Evolutionary conservation across 2,113 vertebrate genomes (phyloP).

Genomic region (Oplegnathus fasciatus): DNA sequence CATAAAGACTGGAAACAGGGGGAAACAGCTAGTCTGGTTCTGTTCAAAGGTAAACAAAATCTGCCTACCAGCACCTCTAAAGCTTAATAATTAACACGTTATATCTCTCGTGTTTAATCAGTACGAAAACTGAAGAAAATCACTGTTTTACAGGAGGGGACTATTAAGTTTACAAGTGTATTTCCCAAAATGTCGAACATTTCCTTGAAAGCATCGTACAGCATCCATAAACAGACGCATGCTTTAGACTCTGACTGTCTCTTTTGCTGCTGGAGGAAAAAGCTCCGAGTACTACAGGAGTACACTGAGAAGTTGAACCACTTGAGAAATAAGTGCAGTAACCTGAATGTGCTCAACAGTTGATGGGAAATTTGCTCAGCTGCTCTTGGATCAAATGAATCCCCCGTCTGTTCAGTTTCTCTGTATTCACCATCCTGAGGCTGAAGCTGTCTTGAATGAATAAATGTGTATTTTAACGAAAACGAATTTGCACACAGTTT

Average conservation of each 20-base stretch:
- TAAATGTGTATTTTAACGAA: conserved; percentile 7
- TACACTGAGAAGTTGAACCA: neutral
- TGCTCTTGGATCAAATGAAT: conserved; percentile 35
- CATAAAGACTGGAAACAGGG: too few species aligned
- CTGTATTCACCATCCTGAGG: neutral
- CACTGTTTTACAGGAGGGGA: neutral
- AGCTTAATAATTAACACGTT: too few species aligned
- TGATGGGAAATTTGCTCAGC: conserved; percentile 23
- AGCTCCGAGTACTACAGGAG: neutral
- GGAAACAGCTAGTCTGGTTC: too few species aligned
- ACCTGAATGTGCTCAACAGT: neutral
- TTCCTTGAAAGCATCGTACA: neutral
- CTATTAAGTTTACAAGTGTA: neutral
- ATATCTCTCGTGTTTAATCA: neutral
- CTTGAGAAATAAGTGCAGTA: conserved; percentile 10
- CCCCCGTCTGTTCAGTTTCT: neutral
- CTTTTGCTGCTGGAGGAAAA: neutral
- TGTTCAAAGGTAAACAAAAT: too few species aligned
- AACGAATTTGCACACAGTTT: neutral
- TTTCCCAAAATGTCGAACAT: neutral
- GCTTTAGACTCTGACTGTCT: neutral
- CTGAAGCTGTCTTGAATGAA: neutral
- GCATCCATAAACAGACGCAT: neutral
- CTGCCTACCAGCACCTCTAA: too few species aligned
- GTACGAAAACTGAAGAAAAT: too few species aligned